A percentile compares a stretch with the other conserved stretches of the same genome.
Evolutionary conservation across 2,888 invertebrate genomes (phyloP).

Genomic region (Bombyx huttoni): DNA sequence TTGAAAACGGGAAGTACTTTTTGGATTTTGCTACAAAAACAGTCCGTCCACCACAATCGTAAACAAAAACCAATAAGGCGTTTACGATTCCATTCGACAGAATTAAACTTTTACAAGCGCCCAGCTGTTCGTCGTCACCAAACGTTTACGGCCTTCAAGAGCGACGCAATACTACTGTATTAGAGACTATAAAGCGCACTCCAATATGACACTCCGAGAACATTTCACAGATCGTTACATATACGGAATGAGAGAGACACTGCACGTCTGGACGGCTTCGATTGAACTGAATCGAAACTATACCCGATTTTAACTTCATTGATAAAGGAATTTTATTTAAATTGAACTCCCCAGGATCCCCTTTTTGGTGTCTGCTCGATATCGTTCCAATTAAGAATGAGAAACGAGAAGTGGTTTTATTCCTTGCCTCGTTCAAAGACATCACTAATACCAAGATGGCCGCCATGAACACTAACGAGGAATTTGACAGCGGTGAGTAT

Average conservation of each 20-base stretch:
- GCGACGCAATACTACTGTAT: slow-evolving; percentile 15
- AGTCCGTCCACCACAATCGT: slow-evolving; percentile 38
- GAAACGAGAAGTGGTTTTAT: slow-evolving; percentile 95
- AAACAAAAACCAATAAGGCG: slow-evolving; percentile 58
- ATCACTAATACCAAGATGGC: slow-evolving; percentile 93
- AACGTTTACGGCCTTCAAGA: slow-evolving; percentile 25
- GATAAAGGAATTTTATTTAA: slow-evolving; percentile 16
- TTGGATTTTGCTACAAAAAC: neutral
- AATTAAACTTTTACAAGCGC: slow-evolving; percentile 63
- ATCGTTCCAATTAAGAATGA: slow-evolving; percentile 99
- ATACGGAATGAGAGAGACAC: neutral
- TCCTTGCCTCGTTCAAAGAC: slow-evolving; percentile 96
- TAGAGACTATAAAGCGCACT: slow-evolving; percentile 13
- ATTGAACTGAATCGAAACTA: slow-evolving; percentile 3
- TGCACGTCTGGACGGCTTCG: neutral
- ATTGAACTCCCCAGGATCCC: slow-evolving; percentile 76
- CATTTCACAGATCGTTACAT: neutral
- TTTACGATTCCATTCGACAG: slow-evolving; percentile 62
- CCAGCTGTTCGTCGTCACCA: slow-evolving; percentile 44
- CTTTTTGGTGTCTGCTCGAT: slow-evolving; percentile 96
- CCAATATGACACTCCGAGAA: slow-evolving; percentile 5
- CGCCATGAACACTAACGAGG: slow-evolving; percentile 86
- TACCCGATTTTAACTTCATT: slow-evolving; percentile 15
- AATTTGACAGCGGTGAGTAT: slow-evolving; percentile 88
- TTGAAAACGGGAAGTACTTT: too few species aligned